phyloP scores from a whole-genome alignment of 2,888 invertebrate genomes.

The Meloe dianella region DNA sequence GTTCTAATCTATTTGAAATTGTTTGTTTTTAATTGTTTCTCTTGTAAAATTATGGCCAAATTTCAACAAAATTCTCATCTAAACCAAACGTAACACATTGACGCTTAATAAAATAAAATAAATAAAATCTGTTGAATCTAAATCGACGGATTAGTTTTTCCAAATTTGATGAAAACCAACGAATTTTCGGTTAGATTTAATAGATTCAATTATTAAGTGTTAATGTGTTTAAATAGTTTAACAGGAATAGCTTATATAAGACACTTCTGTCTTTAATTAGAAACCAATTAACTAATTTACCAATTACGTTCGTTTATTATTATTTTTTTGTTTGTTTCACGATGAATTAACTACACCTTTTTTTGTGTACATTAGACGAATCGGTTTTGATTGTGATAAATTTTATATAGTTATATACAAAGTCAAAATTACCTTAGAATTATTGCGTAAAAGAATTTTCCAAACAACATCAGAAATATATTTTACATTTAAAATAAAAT shows the following conservation, averaged over 20 bases:
- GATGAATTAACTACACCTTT: slow-evolving; percentile 39
- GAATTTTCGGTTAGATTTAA: neutral
- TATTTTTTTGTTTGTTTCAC: neutral
- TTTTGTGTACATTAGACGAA: slow-evolving; percentile 35
- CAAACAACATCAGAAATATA: neutral
- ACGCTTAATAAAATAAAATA: too few species aligned
- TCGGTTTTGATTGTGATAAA: slow-evolving; percentile 38
- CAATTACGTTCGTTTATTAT: slow-evolving; percentile 37
- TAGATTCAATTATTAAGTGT: neutral
- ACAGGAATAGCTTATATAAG: neutral
- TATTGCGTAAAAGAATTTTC: neutral
- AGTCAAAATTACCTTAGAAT: neutral
- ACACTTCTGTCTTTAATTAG: neutral
- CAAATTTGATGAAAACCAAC: too few species aligned
- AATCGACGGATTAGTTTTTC: too few species aligned
- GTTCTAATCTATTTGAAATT: too few species aligned
- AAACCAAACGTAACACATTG: too few species aligned
- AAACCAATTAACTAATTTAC: slow-evolving; percentile 43
- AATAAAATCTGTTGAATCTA: too few species aligned
- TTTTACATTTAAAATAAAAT: neutral
- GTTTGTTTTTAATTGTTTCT: too few species aligned
- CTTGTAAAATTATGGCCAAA: too few species aligned
- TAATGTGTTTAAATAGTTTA: neutral
- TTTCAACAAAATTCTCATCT: too few species aligned
- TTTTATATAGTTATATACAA: slow-evolving; percentile 23